Evolutionary conservation across 2,888 invertebrate species (phyloP), one percentile per base, ranked within the genome.

Genomic region (Epistrophe eligans): DNA sequence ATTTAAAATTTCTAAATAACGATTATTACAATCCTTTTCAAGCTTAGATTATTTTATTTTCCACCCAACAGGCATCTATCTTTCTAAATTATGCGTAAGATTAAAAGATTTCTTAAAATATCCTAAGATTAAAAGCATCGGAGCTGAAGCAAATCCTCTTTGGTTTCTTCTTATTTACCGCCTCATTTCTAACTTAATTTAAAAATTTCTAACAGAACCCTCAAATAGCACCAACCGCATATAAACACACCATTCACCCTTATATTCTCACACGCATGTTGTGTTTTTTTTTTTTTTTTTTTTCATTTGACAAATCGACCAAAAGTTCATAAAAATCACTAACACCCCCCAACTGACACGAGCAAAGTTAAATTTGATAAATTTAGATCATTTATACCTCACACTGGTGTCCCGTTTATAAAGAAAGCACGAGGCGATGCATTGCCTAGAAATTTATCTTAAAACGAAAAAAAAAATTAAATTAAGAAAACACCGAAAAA

Each of bases 281-380:
- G 13, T 43, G 43, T 11, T 24, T 32, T 55, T 58, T n/a, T 43
- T 50, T 11, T 32, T 55, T 58, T 57, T 58, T 45, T 19, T 9
- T 45, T 7, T 45, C 57, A 35, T 70, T 67, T 84, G 76, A 84
- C 72, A 80, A 84, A 84, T 81, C 50, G 76, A 43, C 72, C 32
- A 57, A 77, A 85, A 82, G 82, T 85, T 82, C 73, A 82, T 82
- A 82, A 77, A 85, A 82, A 77, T 77, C 67, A 73, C 73, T 64
- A 66, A 73, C 52, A 77, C 81, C 52, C 19, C 19, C 7, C 50
- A 17, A 17, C 11, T 71, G 62, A 60, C 62, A 73, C 45, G 6
- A 6, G 4, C 52, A 9, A 28, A 28, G 70, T 84, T 67, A 40
- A 55, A 66, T 28, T 66, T 84, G 80, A 84, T 80, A 76, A 80